Evolutionary conservation across 2,888 invertebrate species (phyloP).

Genomic region (Ennomos erosarius): DNA sequence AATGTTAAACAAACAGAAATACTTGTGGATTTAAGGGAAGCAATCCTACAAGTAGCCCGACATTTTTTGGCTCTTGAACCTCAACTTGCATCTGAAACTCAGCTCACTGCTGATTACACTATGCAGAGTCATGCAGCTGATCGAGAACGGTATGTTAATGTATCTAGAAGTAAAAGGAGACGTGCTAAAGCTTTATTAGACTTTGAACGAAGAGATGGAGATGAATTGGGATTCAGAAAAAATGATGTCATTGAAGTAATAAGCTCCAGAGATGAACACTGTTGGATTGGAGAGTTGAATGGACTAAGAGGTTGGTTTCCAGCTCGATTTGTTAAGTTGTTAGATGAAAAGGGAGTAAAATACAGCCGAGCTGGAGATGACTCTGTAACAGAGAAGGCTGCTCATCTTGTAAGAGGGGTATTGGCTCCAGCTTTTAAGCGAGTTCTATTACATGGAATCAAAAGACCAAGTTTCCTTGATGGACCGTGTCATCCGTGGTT

Average conservation of each 20-base stretch:
- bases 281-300: constrained; percentile 99
- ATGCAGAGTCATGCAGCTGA: constrained; percentile 98
- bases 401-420: constrained; percentile 97
- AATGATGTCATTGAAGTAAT: constrained; percentile 99
- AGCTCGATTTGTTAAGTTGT: constrained; percentile 96
- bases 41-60: constrained; percentile 95
- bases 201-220: constrained; percentile 99
- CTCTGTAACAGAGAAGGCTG: constrained; percentile 97
- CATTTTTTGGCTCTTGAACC: constrained; percentile 98
- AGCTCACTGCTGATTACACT: constrained; percentile 95
- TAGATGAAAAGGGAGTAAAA: constrained; percentile 92
- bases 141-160: constrained; percentile 97
- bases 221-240: constrained; percentile 98
- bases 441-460: constrained; percentile 97
- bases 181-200: constrained; percentile 98
- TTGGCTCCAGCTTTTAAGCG: constrained; percentile 97
- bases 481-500: constrained; percentile 99
- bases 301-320: constrained; percentile 98
- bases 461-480: constrained; percentile 94
- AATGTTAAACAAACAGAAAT: constrained; percentile 99
- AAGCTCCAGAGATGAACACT: constrained; percentile 98
- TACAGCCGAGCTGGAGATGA: constrained; percentile 98
- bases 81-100: constrained; percentile 91
- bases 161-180: constrained; percentile 93
- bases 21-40: constrained; percentile 98